Evolutionary conservation across 2,888 invertebrate species (phyloP), one percentile per base, ranked within the genome.

Genomic region (Alcis repandata): DNA sequence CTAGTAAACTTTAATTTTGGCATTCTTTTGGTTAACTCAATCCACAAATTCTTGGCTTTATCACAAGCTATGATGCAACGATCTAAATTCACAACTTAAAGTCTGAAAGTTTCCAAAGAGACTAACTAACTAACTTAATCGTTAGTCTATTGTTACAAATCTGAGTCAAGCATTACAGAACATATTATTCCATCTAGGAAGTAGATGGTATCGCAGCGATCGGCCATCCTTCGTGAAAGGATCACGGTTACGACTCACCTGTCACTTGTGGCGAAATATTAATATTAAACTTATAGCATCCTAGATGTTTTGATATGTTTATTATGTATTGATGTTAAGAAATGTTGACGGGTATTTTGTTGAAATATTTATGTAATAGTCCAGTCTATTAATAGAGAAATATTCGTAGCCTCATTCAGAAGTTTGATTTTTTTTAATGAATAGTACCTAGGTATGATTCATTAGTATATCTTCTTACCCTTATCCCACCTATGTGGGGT

Each of bases 141-240:
- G 41, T 19, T 43, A 32, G 3, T 22, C 41, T 27, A 54, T 32
- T 54, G 54, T 53, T 41, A 20, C 15, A 7, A 7, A 13, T 54
- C 17, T 43, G 27, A 54, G 53, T 27, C 54, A 32, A 41, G 11
- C 7, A 38, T 56, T 51, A 56, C 57, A 43, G 63, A 53, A 48
- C 48, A 48, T 40, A 20, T 40, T 59, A 59, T 63, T 53, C 53
- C 63, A 63, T 53, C 54, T 13, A 59, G 64, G 59, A 64, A 60
- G 60, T 63, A 45, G 58, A 65, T 56, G 22, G 6, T 46, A 60
- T 51, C 51, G 36, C 7, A 32, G 54, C 33, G 59, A 51, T 59
- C 56, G 45, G 17, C 56, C 64, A 49, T 54, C 32, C 2, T 13
- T 17, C 45, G 56, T 56, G 57, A 63, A 63, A 57, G 52, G 63